Percentiles rank a stretch among this genome's conserved stretches.
These are phyloP conservation scores for Cyclura pinguis DNA, from an alignment of 2,797 vertebrate genomes.

Conservation along the genomic window DNA sequence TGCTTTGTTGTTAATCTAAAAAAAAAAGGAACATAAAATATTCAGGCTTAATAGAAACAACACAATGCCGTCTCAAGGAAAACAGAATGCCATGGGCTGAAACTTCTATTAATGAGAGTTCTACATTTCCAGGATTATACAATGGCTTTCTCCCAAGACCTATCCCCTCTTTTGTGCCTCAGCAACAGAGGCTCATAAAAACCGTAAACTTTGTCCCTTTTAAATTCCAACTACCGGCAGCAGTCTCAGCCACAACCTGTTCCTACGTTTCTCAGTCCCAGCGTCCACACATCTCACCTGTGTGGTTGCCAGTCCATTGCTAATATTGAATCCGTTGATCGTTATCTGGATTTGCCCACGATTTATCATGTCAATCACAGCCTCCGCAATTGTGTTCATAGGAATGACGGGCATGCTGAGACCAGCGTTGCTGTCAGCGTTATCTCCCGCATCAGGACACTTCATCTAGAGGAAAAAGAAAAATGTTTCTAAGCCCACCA, in stretches of 20 bases:
- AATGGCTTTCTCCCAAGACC: neutral
- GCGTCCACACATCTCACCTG: slow-evolving; percentile 83
- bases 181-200: neutral
- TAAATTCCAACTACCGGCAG: neutral
- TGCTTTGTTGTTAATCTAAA: slow-evolving; percentile 97
- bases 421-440: slow-evolving; percentile 87
- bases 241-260: too few species aligned
- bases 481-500: neutral
- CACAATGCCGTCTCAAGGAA: too few species aligned
- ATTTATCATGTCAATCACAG: slow-evolving; percentile 99
- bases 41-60: too few species aligned
- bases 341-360: slow-evolving; percentile 99
- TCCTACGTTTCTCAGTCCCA: neutral
- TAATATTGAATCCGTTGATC: slow-evolving; percentile 97
- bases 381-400: slow-evolving; percentile 99
- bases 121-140: too few species aligned
- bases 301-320: slow-evolving; percentile 97
- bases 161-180: too few species aligned
- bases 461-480: slow-evolving; percentile 87
- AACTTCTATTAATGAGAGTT: neutral
- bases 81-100: too few species aligned
- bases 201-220: neutral
- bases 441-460: slow-evolving; percentile 90
- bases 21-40: neutral
- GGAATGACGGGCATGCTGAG: slow-evolving; percentile 98